Percentiles rank a stretch among this genome's conserved stretches.
Evolutionary conservation across 2,113 vertebrate genomes (phyloP).

Genomic region (Arothron firmamentum): DNA sequence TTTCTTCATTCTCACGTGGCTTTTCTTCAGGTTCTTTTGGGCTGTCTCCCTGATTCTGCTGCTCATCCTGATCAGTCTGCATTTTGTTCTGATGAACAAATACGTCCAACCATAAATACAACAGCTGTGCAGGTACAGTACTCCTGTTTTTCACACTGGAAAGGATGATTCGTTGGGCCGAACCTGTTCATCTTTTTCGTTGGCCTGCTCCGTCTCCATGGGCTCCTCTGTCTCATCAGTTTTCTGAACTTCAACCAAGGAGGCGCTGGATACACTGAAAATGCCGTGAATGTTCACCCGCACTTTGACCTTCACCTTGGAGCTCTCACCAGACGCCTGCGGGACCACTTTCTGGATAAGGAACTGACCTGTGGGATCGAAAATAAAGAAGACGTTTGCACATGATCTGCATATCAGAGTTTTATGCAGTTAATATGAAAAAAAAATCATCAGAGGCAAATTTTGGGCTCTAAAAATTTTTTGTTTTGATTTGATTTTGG

Average conservation of each 20-base stretch:
- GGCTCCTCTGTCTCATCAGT: constrained; percentile 75
- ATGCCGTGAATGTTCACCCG: constrained; percentile 90
- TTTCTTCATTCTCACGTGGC: constrained; percentile 83
- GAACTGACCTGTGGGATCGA: constrained; percentile 81
- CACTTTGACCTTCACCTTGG: constrained; percentile 95
- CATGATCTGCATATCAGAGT: background rate
- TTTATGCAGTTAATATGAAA: too few relatives aligned
- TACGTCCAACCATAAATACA: background rate
- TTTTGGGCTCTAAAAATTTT: background rate
- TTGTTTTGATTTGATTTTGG: background rate
- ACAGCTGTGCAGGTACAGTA: background rate
- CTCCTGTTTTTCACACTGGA: background rate
- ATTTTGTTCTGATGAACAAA: constrained; percentile 80
- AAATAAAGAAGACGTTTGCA: background rate
- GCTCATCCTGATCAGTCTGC: constrained; percentile 92
- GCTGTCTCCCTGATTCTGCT: constrained; percentile 76
- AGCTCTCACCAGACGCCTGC: constrained; percentile 88
- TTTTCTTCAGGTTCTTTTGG: constrained; percentile 80
- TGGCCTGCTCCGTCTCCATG: constrained; percentile 86
- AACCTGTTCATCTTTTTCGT: constrained; percentile 76
- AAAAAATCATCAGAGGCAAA: too few relatives aligned
- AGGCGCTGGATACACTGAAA: constrained; percentile 91
- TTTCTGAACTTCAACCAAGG: constrained; percentile 86
- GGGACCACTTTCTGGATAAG: constrained; percentile 93
- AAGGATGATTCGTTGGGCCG: background rate